Base-by-base conservation (phyloP, 53 echinoderm and acorn worm species). In the Arbacia lixula region DNA sequence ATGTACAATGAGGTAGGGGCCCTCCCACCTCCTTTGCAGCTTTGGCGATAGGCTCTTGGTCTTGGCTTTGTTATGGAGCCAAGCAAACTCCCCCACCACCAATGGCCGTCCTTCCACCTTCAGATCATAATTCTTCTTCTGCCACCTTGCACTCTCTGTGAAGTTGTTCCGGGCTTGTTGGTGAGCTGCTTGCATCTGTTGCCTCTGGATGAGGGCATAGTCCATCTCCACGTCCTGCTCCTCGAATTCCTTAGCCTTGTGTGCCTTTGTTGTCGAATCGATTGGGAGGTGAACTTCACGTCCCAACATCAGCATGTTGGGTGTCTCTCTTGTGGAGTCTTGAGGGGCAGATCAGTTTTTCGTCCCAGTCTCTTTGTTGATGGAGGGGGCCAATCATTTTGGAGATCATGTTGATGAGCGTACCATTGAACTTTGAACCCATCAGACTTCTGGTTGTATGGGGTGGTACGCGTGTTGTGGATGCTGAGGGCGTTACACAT, bases 11-110 rank as follows among this genome's bases (percentile, higher is more conserved):
- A 76, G 37, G 60, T 57, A 71, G 1, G 88, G 88, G 33, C 82
- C 88, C 21, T 81, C 71, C 82, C 88, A 87, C 6, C 64, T 69
- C 49, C 49, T 8, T 6, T 61, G 57, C 12, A 87, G 50, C 25
- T 87, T 87, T 1, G 71, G 71, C n/a, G 72, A 81, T 4, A 69
- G n/a, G 9, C 81, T 71, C 25, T 68, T 82, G 31, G 30, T 82
- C 37, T 71, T 77, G 0, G 64, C 63, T 33, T 51, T 34, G 27
- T 29, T 51, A 21, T 78, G 39, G n/a, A n/a, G n/a, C n/a, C n/a
- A n/a, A n/a, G n/a, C n/a, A n/a, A n/a, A n/a, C n/a, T n/a, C n/a
- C n/a, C n/a, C n/a, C n/a, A n/a, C n/a, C n/a, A n/a, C n/a, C n/a
- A n/a, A n/a, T n/a, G n/a, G n/a, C n/a, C n/a, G n/a, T n/a, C n/a